Conservation (phyloP, 1,140 invertebrate species). For the Steinernema khuongi region DNA sequence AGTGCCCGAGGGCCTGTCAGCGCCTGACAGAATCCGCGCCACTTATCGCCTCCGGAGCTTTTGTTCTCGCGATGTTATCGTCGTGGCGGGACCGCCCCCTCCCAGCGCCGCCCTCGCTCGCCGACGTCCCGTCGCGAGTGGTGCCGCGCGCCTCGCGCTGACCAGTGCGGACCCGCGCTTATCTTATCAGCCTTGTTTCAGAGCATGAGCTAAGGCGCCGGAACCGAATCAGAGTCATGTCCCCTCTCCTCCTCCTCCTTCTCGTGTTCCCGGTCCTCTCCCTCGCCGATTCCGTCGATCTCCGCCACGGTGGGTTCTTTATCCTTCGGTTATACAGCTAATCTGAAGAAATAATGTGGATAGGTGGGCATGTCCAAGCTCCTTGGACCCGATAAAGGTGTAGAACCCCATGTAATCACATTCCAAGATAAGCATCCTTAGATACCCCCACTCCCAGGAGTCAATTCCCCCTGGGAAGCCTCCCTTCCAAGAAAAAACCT, state of each 20-base stretch:
- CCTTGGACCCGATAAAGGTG: too few species aligned
- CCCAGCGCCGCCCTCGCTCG: not conserved
- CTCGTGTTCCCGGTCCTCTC: not conserved
- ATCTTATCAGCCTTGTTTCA: not conserved
- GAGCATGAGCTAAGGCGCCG: not conserved
- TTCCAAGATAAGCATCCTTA: too few species aligned
- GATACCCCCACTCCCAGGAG: too few species aligned
- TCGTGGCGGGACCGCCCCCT: not conserved
- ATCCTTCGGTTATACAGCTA: too few species aligned
- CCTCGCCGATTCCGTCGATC: not conserved
- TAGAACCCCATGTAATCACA: too few species aligned
- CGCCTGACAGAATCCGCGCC: too few species aligned
- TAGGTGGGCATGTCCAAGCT: too few species aligned
- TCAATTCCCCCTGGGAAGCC: not conserved
- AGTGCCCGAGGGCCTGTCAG: too few species aligned
- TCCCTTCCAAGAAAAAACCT: too few species aligned
- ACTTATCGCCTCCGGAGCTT: not conserved
- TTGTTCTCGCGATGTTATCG: constrained; percentile 12
- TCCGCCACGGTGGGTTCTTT: constrained; percentile 1
- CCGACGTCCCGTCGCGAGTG: not conserved
- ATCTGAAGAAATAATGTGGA: too few species aligned
- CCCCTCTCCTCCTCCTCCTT: not conserved
- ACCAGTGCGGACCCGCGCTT: not conserved
- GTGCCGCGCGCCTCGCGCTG: not conserved
- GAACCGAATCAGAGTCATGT: not conserved